A percentile compares a stretch with the other conserved stretches of the same genome.
Conservation (phyloP, 2,797 vertebrate species). For the Falco columbarius region DNA sequence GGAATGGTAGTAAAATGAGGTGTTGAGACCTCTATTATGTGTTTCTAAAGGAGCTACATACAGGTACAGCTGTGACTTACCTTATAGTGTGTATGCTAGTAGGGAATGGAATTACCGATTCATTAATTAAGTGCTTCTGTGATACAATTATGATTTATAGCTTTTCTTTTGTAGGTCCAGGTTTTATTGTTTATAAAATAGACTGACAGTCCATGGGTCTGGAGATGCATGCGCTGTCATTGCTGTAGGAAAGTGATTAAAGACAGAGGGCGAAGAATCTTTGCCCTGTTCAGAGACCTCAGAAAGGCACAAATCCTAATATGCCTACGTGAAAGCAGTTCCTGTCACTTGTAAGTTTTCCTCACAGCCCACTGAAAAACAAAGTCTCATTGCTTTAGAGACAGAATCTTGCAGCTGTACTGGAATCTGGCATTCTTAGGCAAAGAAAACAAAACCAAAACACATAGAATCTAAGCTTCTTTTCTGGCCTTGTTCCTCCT, state of each 20-base stretch:
- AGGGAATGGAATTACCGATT: not conserved
- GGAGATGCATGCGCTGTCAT: not conserved
- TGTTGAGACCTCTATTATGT: fast-evolving
- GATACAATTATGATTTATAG: not conserved
- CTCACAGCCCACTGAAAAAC: not conserved
- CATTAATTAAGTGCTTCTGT: not conserved
- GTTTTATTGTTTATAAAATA: not conserved
- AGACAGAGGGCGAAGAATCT: not conserved
- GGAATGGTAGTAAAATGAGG: not conserved
- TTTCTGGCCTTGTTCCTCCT: not conserved
- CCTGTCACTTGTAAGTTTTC: not conserved
- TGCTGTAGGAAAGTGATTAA: not conserved
- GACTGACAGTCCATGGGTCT: not conserved
- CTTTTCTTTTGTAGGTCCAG: not conserved
- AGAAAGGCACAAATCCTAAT: not conserved
- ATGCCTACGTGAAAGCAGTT: not conserved
- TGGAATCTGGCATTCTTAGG: not conserved
- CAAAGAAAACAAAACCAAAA: not conserved
- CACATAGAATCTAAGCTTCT: not conserved
- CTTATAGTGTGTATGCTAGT: not conserved
- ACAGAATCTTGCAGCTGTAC: not conserved
- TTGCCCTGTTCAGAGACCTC: not conserved
- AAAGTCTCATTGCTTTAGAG: not conserved
- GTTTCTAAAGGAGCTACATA: not conserved
- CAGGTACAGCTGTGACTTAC: not conserved